Evolutionary conservation across 1,140 invertebrate genomes (phyloP).

Genomic region (Polypedilum pembai): DNA sequence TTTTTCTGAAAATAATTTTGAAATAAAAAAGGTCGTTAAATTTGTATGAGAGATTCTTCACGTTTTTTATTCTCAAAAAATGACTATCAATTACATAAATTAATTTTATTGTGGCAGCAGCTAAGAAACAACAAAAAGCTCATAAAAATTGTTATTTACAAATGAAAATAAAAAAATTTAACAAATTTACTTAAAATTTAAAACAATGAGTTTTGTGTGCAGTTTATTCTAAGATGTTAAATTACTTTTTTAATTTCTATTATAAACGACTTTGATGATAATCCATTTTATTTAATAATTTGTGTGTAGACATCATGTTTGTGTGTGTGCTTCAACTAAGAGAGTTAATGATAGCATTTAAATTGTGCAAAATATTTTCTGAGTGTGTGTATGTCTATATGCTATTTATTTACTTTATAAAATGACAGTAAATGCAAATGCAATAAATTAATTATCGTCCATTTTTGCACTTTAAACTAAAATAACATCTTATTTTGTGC

Average conservation of each 20-base stretch:
- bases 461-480: background rate
- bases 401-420: no score
- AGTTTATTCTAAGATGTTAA: background rate
- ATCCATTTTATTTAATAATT: background rate
- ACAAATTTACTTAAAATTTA: background rate
- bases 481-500: background rate
- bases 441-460: background rate
- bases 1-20: no score
- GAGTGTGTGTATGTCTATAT: background rate
- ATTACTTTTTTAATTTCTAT: background rate
- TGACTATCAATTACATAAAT: no score
- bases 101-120: no score
- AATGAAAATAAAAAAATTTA: background rate
- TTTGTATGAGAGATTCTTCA: no score
- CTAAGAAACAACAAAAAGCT: no score
- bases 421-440: background rate
- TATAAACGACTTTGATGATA: conserved; percentile 1
- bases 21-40: no score
- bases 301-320: background rate
- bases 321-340: background rate
- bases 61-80: no score
- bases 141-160: no score
- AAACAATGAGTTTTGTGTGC: background rate
- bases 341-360: background rate
- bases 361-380: conserved; percentile 3